A percentile compares a stretch with the other conserved stretches of the same genome.
These are phyloP conservation scores for Parasteatoda lunata DNA, from an alignment of 2,888 invertebrate species.

Conservation along the genomic window DNA sequence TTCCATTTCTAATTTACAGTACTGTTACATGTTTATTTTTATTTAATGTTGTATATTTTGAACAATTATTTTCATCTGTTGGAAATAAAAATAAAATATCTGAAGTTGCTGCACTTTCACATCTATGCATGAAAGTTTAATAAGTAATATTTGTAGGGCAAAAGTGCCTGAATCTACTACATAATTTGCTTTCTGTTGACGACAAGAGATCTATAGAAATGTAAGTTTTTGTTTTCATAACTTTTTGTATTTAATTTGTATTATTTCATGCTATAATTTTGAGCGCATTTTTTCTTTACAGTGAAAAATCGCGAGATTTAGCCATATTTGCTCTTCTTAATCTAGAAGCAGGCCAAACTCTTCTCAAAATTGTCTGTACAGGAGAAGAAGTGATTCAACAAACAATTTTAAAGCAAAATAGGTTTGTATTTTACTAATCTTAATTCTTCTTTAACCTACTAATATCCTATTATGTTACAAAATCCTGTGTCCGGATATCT, in stretches of 20 bases:
- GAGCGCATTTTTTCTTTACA: constrained; percentile 11
- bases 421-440: constrained; percentile 70
- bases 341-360: constrained; percentile 74
- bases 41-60: not conserved
- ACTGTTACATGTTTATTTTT: not conserved
- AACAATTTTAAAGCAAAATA: constrained; percentile 74
- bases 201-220: constrained; percentile 11
- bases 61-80: no score
- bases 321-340: constrained; percentile 74
- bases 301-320: constrained; percentile 70
- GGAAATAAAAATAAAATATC: no score
- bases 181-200: constrained; percentile 72
- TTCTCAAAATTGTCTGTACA: constrained; percentile 74
- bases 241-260: not conserved
- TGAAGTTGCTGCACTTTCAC: no score
- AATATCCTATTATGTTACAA: no score
- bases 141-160: constrained; percentile 69
- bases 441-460: no score
- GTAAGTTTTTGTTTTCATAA: constrained; percentile 28
- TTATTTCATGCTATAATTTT: not conserved
- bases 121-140: no score
- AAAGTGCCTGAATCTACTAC: constrained; percentile 73
- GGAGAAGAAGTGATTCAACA: constrained; percentile 74
- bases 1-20: not conserved
- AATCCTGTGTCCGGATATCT: no score